Evolutionary conservation across 2,113 vertebrate genomes (phyloP).

Genomic region (Lanius ludovicianus): DNA sequence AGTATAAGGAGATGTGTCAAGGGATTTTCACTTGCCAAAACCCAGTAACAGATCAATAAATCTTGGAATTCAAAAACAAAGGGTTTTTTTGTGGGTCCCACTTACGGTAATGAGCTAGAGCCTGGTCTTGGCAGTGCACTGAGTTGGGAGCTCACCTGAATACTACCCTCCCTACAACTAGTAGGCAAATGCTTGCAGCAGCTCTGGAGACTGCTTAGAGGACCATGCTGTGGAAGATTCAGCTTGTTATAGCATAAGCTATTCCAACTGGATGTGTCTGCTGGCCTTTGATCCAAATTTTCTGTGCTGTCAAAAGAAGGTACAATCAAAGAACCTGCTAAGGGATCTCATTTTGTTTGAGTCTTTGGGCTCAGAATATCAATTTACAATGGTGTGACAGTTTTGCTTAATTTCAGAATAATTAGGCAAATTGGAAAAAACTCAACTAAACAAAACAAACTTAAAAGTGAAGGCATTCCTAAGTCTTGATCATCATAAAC

Average conservation of each 20-base stretch:
- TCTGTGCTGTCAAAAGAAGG: not conserved
- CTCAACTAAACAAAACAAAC: not conserved
- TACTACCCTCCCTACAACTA: not conserved
- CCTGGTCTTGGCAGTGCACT: not conserved
- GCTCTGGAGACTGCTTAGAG: not conserved
- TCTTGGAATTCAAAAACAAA: not conserved
- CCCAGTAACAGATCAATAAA: not conserved
- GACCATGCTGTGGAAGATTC: not conserved
- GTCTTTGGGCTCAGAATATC: not conserved
- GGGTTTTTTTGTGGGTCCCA: not conserved
- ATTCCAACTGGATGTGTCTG: not conserved
- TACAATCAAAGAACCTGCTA: not conserved
- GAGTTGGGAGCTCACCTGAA: not conserved
- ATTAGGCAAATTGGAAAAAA: not conserved
- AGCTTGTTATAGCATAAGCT: not conserved
- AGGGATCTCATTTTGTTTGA: not conserved
- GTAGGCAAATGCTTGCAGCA: not conserved
- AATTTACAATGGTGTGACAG: not conserved
- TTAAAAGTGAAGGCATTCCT: not conserved
- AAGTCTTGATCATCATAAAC: not conserved
- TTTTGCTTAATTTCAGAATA: not conserved
- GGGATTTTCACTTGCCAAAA: not conserved
- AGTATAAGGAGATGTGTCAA: not conserved
- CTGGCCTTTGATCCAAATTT: not conserved
- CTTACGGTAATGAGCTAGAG: not conserved